phyloP scores from a whole-genome alignment of 2,888 invertebrate genomes.

The Seladonia tumulorum region DNA sequence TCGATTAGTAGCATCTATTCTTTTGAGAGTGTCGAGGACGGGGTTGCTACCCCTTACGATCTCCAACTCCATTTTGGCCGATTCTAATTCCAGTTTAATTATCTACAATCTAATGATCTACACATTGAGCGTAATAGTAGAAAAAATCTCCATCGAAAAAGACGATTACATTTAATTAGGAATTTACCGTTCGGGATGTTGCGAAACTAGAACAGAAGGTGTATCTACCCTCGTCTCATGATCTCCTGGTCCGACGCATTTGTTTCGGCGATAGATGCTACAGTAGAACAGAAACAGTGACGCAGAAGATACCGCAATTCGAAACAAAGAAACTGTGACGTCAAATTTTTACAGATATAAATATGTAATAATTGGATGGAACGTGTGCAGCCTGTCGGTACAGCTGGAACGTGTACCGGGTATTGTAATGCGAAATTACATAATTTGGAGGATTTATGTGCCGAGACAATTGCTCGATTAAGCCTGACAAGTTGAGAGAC shows the following conservation, averaged over 20 bases:
- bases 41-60: background rate
- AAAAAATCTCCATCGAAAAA: no score
- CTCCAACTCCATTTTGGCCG: no score
- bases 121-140: no score
- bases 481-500: slow-evolving; percentile 1
- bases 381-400: background rate
- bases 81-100: background rate
- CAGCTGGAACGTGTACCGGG: background rate
- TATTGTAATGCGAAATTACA: slow-evolving; percentile 11
- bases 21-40: background rate
- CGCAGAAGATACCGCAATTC: background rate
- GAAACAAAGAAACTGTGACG: background rate
- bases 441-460: slow-evolving; percentile 8
- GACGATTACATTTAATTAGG: background rate
- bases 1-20: background rate
- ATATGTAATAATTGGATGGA: background rate
- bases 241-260: background rate
- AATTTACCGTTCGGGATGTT: background rate
- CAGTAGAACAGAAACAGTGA: background rate
- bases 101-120: background rate
- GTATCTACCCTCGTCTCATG: background rate
- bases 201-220: background rate
- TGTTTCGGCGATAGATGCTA: background rate
- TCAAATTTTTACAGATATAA: background rate
- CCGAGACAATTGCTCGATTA: slow-evolving; percentile 3